Evolutionary conservation across 2,888 invertebrate species (phyloP).

Genomic region (Apocheima hispidaria): DNA sequence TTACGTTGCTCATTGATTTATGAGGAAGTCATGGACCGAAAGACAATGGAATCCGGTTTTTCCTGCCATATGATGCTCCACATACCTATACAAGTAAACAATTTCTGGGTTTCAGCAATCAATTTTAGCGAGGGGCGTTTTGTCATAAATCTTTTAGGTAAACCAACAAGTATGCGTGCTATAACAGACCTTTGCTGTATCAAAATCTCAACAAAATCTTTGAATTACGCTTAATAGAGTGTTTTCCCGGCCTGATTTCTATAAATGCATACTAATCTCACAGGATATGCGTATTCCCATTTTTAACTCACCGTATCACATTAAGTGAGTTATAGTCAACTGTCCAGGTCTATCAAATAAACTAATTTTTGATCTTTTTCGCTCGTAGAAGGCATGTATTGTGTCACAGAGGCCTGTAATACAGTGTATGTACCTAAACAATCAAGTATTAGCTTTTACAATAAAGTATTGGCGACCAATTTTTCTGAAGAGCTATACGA

Average conservation of each 20-base stretch:
- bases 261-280: too few species aligned
- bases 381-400: too few species aligned
- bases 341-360: too few species aligned
- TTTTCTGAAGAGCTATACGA: neutral
- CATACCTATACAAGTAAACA: neutral
- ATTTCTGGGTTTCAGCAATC: neutral
- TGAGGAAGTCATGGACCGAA: conserved; percentile 25
- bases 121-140: neutral
- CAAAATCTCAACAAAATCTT: too few species aligned
- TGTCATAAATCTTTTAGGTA: neutral
- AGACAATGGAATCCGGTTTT: conserved; percentile 33
- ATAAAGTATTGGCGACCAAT: conserved; percentile 38
- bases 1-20: conserved; percentile 38
- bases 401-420: too few species aligned
- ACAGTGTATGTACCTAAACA: conserved; percentile 1
- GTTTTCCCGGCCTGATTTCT: too few species aligned
- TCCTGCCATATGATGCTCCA: conserved; percentile 12
- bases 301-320: too few species aligned
- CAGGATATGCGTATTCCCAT: too few species aligned
- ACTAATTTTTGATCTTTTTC: too few species aligned
- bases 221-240: too few species aligned
- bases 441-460: conserved; percentile 41
- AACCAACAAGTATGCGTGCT: neutral
- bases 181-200: too few species aligned
- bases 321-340: too few species aligned